Conservation (phyloP, 2,113 vertebrate species). For the Anguilla rostrata region DNA sequence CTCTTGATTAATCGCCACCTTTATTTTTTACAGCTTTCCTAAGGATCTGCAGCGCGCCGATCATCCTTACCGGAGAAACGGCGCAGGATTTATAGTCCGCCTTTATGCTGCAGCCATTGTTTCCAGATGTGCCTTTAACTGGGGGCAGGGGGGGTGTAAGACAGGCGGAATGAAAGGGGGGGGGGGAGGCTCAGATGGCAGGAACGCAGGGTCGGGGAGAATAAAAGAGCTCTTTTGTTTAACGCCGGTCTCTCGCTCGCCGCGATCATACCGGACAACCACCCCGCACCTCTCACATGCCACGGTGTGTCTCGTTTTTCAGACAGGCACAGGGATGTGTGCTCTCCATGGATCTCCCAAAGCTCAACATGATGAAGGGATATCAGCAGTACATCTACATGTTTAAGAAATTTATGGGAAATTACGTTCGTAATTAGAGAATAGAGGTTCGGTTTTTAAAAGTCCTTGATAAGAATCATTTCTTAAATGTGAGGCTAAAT, state of each 20-base stretch:
- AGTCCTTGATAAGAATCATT: slow-evolving; percentile 3
- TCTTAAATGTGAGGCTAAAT: not conserved
- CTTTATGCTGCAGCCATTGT: slow-evolving; percentile 60
- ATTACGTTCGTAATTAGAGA: slow-evolving; percentile 26
- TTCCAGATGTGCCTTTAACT: slow-evolving; percentile 67
- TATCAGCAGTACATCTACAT: slow-evolving; percentile 20
- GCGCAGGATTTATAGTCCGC: slow-evolving; percentile 62
- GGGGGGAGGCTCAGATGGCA: slow-evolving; percentile 18
- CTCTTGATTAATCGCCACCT: slow-evolving; percentile 60
- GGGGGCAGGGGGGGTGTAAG: slow-evolving; percentile 30
- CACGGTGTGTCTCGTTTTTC: slow-evolving; percentile 1
- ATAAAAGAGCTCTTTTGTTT: slow-evolving; percentile 17
- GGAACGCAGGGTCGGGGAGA: slow-evolving; percentile 21
- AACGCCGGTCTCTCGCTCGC: slow-evolving; percentile 16
- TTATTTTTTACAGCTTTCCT: slow-evolving; percentile 66
- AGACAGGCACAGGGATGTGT: not conserved
- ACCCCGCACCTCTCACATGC: not conserved
- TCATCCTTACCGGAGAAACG: slow-evolving; percentile 58
- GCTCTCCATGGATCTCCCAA: slow-evolving; percentile 3
- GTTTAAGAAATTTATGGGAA: slow-evolving; percentile 32
- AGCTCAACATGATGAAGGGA: not conserved
- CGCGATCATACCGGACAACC: not conserved
- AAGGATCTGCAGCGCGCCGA: slow-evolving; percentile 53
- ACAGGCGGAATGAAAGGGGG: slow-evolving; percentile 27
- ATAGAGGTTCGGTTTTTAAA: slow-evolving; percentile 6